Evolutionary conservation across 2,113 vertebrate species (phyloP), one percentile per base, ranked within the genome.

Genomic region (Dicerorhinus sumatrensis): DNA sequence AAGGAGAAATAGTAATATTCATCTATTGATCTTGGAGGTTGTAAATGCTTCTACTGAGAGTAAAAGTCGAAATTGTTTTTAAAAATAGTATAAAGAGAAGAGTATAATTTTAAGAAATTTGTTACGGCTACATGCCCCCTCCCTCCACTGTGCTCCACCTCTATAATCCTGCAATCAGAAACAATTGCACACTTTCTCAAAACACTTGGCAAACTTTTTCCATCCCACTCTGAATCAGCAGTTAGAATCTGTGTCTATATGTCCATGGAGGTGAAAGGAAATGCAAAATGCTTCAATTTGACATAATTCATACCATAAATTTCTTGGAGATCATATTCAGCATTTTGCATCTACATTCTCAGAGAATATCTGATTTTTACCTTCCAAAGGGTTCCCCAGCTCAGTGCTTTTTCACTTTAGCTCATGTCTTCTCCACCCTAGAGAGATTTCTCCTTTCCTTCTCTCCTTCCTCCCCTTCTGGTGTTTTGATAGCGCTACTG

Each of bases 401-500:
- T 29, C 27, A 63, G 14, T 3, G 7, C 62, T 87, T 96, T 97
- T 96, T 56, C 88, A 33, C 84, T 60, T 93, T 46, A 92, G 56
- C 46, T 14, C 20, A 25, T 17, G 39, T 92, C 97, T 98, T 46
- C 91, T 80, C 76, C 69, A 97, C 69, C 23, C 42, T 31, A 77
- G 93, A 73, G 89, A 96, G 31, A 81, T 54, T 58, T 58, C 42
- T 10, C 51, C 84, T 39, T 21, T 39, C 13, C 31, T 56, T 29
- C 33, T 3, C 9, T 42, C 29, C n/a, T 46, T 36, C 73, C 17
- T 63, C 17, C 36, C 84, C 97, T 98, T 97, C 93, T 93, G 88
- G 89, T 98, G 98, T 98, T 98, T 98, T 98, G 98, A 98, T 98
- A 95, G 95, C 97, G 98, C 98, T 97, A 81, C 98, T 98, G 98